phyloP scores from a whole-genome alignment of 2,888 invertebrate species.

The Heliconius aoede region DNA sequence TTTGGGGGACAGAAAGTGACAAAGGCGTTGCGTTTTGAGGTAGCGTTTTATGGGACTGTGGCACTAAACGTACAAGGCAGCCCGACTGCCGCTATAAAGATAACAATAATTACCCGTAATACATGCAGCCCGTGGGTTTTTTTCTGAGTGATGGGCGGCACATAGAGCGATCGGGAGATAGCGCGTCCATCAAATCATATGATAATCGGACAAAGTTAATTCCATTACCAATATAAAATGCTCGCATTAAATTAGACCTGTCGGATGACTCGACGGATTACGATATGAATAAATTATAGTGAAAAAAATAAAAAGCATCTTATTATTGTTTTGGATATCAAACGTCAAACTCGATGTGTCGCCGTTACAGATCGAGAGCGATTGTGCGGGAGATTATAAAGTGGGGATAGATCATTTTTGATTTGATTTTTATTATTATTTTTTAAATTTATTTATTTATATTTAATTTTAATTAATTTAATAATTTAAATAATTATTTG shows the following conservation, averaged over 20 bases:
- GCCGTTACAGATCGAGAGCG: conserved; percentile 40
- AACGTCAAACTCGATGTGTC: conserved; percentile 60
- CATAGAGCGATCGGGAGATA: conserved; percentile 74
- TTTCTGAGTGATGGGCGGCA: conserved; percentile 77
- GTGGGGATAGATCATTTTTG: conserved; percentile 30
- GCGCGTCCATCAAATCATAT: conserved; percentile 83
- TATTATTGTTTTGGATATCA: conserved; percentile 79
- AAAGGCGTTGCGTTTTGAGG: conserved; percentile 71
- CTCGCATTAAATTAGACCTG: conserved; percentile 82
- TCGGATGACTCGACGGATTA: conserved; percentile 82
- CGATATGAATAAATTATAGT: conserved; percentile 83
- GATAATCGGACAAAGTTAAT: conserved; percentile 83
- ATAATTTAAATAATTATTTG: no score
- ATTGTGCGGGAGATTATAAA: conserved; percentile 43
- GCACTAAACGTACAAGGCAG: conserved; percentile 70
- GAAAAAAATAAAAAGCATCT: conserved; percentile 64
- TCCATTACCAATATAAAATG: conserved; percentile 84
- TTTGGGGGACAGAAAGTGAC: conserved; percentile 67
- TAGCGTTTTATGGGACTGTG: conserved; percentile 67
- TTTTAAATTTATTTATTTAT: neutral
- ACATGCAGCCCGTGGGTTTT: conserved; percentile 66
- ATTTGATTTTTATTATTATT: conserved; percentile 16
- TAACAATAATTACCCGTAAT: conserved; percentile 83
- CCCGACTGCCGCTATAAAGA: conserved; percentile 80
- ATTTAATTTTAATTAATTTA: no score